Evolutionary conservation across 2,113 vertebrate species (phyloP).

Genomic region (Pyrgilauda ruficollis): DNA sequence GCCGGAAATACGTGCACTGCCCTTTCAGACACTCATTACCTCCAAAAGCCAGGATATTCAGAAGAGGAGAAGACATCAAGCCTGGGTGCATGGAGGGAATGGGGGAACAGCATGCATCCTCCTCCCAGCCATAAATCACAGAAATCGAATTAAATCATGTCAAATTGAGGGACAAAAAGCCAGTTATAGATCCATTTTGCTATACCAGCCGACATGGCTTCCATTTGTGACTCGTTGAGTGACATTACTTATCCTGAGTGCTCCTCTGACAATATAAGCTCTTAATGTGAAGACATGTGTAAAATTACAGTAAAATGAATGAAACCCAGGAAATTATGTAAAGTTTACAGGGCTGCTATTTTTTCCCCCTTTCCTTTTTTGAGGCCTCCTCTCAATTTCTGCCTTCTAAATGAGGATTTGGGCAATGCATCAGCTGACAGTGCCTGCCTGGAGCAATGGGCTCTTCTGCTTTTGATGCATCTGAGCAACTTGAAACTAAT

Average conservation of each 20-base stretch:
- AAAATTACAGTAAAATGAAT: slow-evolving; percentile 35
- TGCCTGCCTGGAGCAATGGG: background rate
- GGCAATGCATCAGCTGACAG: background rate
- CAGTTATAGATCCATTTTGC: slow-evolving; percentile 75
- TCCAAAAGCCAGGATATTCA: slow-evolving; percentile 5
- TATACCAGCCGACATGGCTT: slow-evolving; percentile 57
- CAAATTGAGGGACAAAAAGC: slow-evolving; percentile 75
- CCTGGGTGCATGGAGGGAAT: background rate
- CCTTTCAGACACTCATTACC: slow-evolving; percentile 4
- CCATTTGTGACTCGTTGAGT: slow-evolving; percentile 72
- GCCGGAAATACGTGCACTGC: background rate
- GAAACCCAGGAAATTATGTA: slow-evolving; percentile 22
- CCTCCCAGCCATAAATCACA: slow-evolving; percentile 67
- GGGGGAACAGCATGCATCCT: slow-evolving; percentile 8
- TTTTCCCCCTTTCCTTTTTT: background rate
- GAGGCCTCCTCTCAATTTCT: slow-evolving; percentile 15
- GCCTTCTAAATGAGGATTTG: background rate
- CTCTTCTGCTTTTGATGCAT: slow-evolving; percentile 21
- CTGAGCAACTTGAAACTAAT: background rate
- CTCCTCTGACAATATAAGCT: slow-evolving; percentile 63
- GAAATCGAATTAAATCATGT: slow-evolving; percentile 77
- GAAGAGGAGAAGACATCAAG: background rate
- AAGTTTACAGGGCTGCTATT: background rate
- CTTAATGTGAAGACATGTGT: slow-evolving; percentile 64
- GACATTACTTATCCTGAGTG: slow-evolving; percentile 73